Percentiles rank a stretch among this genome's conserved stretches.
Conservation (phyloP, 2,888 invertebrate genomes). For the Torymus tubicola region DNA sequence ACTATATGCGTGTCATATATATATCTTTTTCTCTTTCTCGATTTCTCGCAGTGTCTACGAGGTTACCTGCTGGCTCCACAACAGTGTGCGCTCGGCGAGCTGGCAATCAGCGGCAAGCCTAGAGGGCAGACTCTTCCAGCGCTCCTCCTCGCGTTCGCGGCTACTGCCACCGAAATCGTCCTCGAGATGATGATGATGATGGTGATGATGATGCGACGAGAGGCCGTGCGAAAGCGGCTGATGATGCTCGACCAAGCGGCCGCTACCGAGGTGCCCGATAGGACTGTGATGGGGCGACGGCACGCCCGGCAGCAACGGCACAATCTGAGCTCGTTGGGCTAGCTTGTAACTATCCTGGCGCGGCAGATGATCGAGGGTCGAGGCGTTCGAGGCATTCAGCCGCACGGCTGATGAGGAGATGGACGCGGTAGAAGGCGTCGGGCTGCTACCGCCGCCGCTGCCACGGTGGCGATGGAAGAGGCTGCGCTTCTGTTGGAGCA, state of each 20-base stretch:
- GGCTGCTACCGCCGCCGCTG: slow-evolving; percentile 70
- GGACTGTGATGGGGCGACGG: slow-evolving; percentile 25
- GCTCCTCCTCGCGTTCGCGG: slow-evolving; percentile 71
- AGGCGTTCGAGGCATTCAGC: slow-evolving; percentile 1
- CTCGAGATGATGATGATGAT: slow-evolving; percentile 75
- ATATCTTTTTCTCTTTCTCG: too few species aligned
- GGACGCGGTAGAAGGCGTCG: slow-evolving; percentile 66
- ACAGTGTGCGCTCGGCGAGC: slow-evolving; percentile 71
- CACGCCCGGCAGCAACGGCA: slow-evolving; percentile 84
- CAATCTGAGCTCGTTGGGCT: slow-evolving; percentile 89
- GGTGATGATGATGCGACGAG: slow-evolving; percentile 84
- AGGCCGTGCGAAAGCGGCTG: slow-evolving; percentile 58
- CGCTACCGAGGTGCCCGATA: background rate
- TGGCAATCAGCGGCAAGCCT: slow-evolving; percentile 73
- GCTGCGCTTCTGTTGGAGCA: slow-evolving; percentile 88
- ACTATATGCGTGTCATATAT: too few species aligned
- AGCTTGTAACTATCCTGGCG: slow-evolving; percentile 92
- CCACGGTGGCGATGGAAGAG: slow-evolving; percentile 70
- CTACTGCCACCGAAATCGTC: slow-evolving; percentile 69
- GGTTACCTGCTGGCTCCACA: slow-evolving; percentile 75
- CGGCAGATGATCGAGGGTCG: slow-evolving; percentile 81
- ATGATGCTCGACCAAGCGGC: slow-evolving; percentile 75
- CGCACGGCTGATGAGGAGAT: slow-evolving; percentile 51
- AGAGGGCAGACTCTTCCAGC: slow-evolving; percentile 74
- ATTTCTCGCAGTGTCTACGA: slow-evolving; percentile 45